Percentiles rank a stretch among this genome's conserved stretches.
These are phyloP conservation scores for Laticauda colubrina DNA, from an alignment of 2,113 vertebrate genomes.

Conservation along the genomic window DNA sequence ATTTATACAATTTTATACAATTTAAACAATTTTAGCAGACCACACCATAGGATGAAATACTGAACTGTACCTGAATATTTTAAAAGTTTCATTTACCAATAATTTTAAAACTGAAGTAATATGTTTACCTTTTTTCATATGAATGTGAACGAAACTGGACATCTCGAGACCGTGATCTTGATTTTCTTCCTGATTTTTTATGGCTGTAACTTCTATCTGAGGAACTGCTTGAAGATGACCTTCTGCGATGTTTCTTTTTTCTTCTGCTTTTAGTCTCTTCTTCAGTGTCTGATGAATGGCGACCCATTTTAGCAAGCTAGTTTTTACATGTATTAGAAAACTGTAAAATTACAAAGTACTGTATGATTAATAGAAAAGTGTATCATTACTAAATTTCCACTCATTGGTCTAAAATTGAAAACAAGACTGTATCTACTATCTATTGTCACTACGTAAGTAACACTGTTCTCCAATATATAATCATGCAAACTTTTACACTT, in stretches of 20 bases:
- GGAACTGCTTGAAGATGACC: conserved; percentile 88
- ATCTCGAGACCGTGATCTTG: conserved; percentile 78
- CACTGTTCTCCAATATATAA: background rate
- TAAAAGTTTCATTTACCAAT: fast-evolving
- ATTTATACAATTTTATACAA: background rate
- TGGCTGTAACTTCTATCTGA: conserved; percentile 78
- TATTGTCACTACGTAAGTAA: background rate
- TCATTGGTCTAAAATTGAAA: background rate
- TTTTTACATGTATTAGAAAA: conserved; percentile 24
- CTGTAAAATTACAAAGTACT: background rate
- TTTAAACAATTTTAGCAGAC: background rate
- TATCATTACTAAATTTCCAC: background rate
- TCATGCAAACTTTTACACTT: background rate
- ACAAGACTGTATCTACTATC: background rate
- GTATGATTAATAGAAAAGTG: background rate
- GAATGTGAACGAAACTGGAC: conserved; percentile 74
- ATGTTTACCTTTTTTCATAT: conserved; percentile 75
- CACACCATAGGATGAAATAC: background rate
- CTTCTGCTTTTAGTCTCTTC: conserved; percentile 82
- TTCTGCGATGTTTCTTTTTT: conserved; percentile 84
- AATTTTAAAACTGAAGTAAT: background rate
- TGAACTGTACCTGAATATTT: fast-evolving
- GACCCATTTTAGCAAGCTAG: conserved; percentile 78
- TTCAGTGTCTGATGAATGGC: conserved; percentile 89
- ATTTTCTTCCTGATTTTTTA: conserved; percentile 80